Evolutionary conservation across 64 coral and sea anemone genomes (phyloP).

Genomic region (Montipora foliosa): DNA sequence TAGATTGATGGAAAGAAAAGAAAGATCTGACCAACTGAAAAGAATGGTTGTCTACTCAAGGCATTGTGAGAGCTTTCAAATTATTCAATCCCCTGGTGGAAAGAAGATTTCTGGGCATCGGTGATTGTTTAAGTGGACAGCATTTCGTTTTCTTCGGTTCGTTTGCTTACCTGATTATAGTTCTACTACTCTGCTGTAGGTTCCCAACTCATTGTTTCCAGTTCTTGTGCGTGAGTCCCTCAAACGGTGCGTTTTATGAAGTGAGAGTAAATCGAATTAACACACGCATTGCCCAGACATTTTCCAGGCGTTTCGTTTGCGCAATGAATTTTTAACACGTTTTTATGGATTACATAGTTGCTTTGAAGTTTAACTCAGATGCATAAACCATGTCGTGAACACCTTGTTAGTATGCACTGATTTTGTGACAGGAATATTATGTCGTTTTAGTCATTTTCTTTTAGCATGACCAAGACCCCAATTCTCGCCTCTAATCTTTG

Average conservation of each 20-base stretch:
- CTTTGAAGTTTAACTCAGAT: slow-evolving; percentile 9
- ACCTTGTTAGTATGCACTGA: slow-evolving; percentile 4
- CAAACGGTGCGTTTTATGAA: neutral
- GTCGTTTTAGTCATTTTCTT: neutral
- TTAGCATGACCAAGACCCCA: neutral
- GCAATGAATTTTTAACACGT: slow-evolving; percentile 41
- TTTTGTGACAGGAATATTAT: neutral
- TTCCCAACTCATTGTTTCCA: slow-evolving; percentile 1
- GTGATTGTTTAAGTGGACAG: too few relatives aligned
- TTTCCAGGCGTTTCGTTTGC: slow-evolving; percentile 22
- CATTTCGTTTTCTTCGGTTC: neutral
- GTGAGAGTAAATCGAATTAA: slow-evolving; percentile 48
- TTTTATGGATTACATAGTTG: slow-evolving; percentile 35
- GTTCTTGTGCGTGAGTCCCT: neutral
- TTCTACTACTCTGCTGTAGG: neutral
- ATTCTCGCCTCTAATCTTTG: neutral
- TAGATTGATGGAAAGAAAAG: too few relatives aligned
- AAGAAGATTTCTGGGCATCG: too few relatives aligned
- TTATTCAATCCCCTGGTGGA: too few relatives aligned
- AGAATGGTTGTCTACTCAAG: too few relatives aligned
- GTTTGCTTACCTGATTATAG: neutral
- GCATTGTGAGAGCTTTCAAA: too few relatives aligned
- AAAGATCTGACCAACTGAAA: too few relatives aligned
- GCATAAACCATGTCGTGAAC: neutral
- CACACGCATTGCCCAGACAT: slow-evolving; percentile 35